Conservation (phyloP, 2,797 vertebrate species). For the Cichlasoma orientale region DNA sequence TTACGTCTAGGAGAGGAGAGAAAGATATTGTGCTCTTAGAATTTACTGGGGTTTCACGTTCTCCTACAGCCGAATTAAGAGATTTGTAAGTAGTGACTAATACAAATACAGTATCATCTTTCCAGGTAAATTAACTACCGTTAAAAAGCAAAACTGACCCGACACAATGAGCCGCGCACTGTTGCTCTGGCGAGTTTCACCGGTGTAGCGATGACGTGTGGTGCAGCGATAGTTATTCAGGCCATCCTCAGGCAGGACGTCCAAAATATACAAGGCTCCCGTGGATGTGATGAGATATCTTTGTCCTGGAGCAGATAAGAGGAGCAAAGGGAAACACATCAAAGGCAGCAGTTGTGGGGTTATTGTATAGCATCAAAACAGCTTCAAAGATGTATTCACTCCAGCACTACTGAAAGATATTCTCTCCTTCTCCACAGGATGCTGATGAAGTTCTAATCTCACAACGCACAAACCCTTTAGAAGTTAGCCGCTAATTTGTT, state of each 20-base stretch:
- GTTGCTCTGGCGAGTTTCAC: slow-evolving; percentile 98
- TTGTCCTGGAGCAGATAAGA: slow-evolving; percentile 87
- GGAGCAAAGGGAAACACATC: slow-evolving; percentile 8
- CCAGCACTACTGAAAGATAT: slow-evolving; percentile 2
- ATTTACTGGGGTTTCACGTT: neutral
- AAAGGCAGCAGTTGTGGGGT: slow-evolving; percentile 3
- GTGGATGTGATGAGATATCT: slow-evolving; percentile 99
- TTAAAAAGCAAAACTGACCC: slow-evolving; percentile 77
- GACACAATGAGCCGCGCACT: slow-evolving; percentile 97
- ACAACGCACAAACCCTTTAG: slow-evolving; percentile 12
- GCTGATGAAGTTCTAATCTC: slow-evolving; percentile 17
- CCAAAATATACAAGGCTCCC: slow-evolving; percentile 99
- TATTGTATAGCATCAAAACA: slow-evolving; percentile 28
- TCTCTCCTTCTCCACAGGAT: slow-evolving; percentile 23
- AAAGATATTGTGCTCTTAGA: slow-evolving; percentile 4
- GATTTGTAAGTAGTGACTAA: neutral
- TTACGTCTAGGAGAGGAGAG: slow-evolving; percentile 9
- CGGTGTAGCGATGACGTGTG: slow-evolving; percentile 96
- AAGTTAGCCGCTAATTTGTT: slow-evolving; percentile 1
- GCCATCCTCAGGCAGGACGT: slow-evolving; percentile 98
- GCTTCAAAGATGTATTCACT: slow-evolving; percentile 25
- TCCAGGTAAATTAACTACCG: neutral
- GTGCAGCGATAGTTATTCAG: slow-evolving; percentile 98
- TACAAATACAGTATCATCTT: neutral
- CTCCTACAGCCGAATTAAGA: neutral